These are phyloP conservation scores for Polypedilum vanderplanki DNA, from an alignment of 1,140 invertebrate species.

Conservation along the genomic window DNA sequence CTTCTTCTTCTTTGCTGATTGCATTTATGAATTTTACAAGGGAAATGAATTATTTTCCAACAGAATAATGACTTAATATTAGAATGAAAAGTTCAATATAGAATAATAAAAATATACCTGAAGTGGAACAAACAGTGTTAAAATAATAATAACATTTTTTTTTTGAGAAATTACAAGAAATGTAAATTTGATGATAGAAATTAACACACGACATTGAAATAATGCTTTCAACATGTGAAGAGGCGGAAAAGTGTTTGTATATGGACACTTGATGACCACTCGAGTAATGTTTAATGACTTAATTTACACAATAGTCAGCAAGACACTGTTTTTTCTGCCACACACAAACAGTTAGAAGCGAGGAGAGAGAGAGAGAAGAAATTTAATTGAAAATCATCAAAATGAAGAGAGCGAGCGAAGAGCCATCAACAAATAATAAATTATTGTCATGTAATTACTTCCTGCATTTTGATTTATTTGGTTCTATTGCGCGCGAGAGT, in stretches of 20 bases:
- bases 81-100: too few species aligned
- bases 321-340: neutral
- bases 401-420: neutral
- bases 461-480: conserved; percentile 28
- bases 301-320: conserved; percentile 13
- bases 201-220: too few species aligned
- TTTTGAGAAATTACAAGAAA: too few species aligned
- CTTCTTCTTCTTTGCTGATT: too few species aligned
- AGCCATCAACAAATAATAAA: conserved; percentile 29
- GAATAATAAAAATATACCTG: too few species aligned
- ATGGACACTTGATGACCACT: conserved; percentile 5
- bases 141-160: too few species aligned
- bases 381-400: conserved; percentile 26
- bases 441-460: conserved; percentile 28
- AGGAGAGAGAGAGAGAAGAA: neutral
- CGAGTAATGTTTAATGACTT: conserved; percentile 11
- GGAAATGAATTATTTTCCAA: too few species aligned
- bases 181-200: too few species aligned
- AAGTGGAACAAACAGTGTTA: too few species aligned
- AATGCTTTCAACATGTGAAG: neutral
- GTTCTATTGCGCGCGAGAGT: neutral
- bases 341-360: conserved; percentile 7
- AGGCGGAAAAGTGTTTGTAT: conserved; percentile 5
- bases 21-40: too few species aligned
- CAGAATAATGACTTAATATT: too few species aligned